Evolutionary conservation across 2,888 invertebrate genomes (phyloP).

Genomic region (Ennomos erosarius): DNA sequence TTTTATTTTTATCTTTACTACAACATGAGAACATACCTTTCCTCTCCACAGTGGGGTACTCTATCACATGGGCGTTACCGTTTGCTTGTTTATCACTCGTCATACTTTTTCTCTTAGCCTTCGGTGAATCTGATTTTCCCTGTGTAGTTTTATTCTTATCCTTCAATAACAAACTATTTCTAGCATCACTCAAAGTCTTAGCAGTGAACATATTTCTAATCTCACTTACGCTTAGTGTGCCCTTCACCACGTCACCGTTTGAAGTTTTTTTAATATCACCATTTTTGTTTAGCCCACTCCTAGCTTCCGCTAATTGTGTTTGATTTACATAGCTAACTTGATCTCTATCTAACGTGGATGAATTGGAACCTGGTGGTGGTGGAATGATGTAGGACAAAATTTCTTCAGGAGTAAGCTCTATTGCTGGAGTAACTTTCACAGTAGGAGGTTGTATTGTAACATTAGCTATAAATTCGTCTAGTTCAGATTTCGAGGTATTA

Average conservation of each 20-base stretch:
- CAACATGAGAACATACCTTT: slow-evolving; percentile 91
- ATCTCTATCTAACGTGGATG: slow-evolving; percentile 77
- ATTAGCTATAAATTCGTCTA: slow-evolving; percentile 93
- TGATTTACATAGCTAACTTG: slow-evolving; percentile 72
- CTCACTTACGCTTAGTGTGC: slow-evolving; percentile 84
- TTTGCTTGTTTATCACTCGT: slow-evolving; percentile 72
- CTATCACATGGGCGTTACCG: slow-evolving; percentile 86
- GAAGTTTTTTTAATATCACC: slow-evolving; percentile 58
- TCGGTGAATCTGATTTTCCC: slow-evolving; percentile 75
- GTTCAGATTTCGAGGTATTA: slow-evolving; percentile 82
- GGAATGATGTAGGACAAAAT: slow-evolving; percentile 94
- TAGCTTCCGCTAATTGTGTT: slow-evolving; percentile 66
- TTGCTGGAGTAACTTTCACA: slow-evolving; percentile 89
- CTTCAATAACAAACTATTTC: slow-evolving; percentile 80
- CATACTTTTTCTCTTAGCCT: slow-evolving; percentile 75
- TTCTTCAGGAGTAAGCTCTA: slow-evolving; percentile 92
- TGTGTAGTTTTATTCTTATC: slow-evolving; percentile 72
- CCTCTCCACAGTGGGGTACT: slow-evolving; percentile 89
- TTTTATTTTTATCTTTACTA: slow-evolving; percentile 85
- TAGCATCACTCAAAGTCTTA: slow-evolving; percentile 79
- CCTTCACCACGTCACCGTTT: slow-evolving; percentile 83
- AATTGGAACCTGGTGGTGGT: slow-evolving; percentile 87
- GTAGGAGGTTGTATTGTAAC: slow-evolving; percentile 93
- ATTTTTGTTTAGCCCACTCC: slow-evolving; percentile 52
- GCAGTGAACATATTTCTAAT: slow-evolving; percentile 82